phyloP scores from a whole-genome alignment of 2,797 vertebrate species.

The Pyrocephalus nanus region DNA sequence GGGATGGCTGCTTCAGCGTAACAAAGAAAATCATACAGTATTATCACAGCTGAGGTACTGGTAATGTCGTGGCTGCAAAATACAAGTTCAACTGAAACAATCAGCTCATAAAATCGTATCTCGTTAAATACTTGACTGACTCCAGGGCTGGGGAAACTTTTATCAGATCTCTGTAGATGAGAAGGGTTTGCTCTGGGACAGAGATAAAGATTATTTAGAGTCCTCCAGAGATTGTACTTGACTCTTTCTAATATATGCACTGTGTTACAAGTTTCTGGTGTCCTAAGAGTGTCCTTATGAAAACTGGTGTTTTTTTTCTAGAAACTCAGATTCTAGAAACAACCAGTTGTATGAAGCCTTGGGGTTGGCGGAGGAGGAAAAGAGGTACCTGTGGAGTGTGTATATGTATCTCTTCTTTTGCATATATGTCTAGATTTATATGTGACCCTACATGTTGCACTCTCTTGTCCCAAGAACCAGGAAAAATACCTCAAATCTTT shows the following conservation, averaged over 20 bases:
- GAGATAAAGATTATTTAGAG: background rate
- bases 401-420: conserved; percentile 68
- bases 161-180: background rate
- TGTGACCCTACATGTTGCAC: conserved; percentile 53
- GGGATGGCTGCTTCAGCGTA: background rate
- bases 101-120: background rate
- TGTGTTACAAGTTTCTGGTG: conserved; percentile 55
- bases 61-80: background rate
- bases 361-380: conserved; percentile 69
- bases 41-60: background rate
- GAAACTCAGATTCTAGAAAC: conserved; percentile 73
- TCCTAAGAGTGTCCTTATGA: conserved; percentile 67
- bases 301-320: conserved; percentile 71
- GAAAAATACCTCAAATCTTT: conserved; percentile 1
- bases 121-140: background rate
- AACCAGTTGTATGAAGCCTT: conserved; percentile 72
- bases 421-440: conserved; percentile 61
- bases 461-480: conserved; percentile 35
- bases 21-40: background rate
- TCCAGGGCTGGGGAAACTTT: conserved; percentile 14
- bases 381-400: conserved; percentile 71
- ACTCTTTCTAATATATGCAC: conserved; percentile 46
- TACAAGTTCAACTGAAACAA: background rate
- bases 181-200: background rate
- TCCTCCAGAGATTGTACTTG: conserved; percentile 11